A percentile compares a stretch with the other conserved stretches of the same genome.
These are phyloP conservation scores for Parthenolecanium corni DNA, from an alignment of 2,888 invertebrate species.

Conservation along the genomic window DNA sequence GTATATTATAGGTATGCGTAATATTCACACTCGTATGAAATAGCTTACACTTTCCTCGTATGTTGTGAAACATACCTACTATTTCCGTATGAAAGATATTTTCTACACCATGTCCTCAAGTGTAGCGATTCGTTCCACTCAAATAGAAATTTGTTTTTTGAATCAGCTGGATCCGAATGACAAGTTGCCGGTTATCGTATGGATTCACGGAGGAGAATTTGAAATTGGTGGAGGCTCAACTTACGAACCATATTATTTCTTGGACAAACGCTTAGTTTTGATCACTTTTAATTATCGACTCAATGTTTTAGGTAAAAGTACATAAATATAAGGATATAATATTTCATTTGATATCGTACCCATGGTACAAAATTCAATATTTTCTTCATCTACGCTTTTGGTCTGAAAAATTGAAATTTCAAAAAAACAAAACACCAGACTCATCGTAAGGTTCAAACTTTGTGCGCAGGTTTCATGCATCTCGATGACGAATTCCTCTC, in stretches of 20 bases:
- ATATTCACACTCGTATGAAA: too few species aligned
- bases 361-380: background rate
- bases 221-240: conserved; percentile 49
- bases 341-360: background rate
- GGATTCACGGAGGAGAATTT: conserved; percentile 43
- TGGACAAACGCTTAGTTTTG: conserved; percentile 46
- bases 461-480: conserved; percentile 29
- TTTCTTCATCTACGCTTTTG: background rate
- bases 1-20: too few species aligned
- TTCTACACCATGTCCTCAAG: too few species aligned
- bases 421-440: too few species aligned
- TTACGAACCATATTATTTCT: conserved; percentile 48
- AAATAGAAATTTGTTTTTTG: too few species aligned
- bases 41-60: too few species aligned
- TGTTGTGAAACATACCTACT: too few species aligned
- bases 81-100: too few species aligned
- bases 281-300: conserved; percentile 39
- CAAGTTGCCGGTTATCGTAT: conserved; percentile 35
- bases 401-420: too few species aligned
- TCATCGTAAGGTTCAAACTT: too few species aligned
- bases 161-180: too few species aligned
- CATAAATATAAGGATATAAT: conserved; percentile 10
- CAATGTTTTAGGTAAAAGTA: conserved; percentile 41
- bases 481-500: conserved; percentile 22
- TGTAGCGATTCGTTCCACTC: too few species aligned